Conservation (phyloP, 1,140 invertebrate genomes). For the Cherax quadricarinatus region DNA sequence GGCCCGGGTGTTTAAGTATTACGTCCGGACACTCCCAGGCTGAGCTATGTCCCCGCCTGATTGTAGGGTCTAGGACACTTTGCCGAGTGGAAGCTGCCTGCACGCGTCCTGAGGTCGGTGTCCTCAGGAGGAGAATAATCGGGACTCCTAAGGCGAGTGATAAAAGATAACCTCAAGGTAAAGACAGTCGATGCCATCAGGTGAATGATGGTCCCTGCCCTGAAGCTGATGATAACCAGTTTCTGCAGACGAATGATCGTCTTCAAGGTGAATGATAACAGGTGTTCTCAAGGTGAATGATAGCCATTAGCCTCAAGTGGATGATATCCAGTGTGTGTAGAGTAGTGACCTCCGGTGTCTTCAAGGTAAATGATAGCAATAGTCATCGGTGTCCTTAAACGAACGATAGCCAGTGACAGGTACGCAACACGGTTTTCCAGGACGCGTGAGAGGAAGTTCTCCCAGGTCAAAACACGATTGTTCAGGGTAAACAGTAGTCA, state of each 20-base stretch:
- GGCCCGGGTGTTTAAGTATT: constrained; percentile 14
- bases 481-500: background rate
- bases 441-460: no score
- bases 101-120: background rate
- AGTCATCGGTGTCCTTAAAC: background rate
- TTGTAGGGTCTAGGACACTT: background rate
- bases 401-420: background rate
- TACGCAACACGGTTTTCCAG: no score
- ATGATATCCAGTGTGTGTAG: background rate
- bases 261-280: background rate
- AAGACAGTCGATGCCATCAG: background rate
- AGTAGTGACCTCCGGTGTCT: background rate
- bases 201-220: background rate
- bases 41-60: background rate
- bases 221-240: background rate
- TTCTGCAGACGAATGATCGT: background rate
- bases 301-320: background rate
- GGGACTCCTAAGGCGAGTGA: background rate
- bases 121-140: background rate
- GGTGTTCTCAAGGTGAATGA: background rate
- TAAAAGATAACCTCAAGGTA: background rate
- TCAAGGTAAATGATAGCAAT: background rate
- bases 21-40: background rate
- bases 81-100: background rate
- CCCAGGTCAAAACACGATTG: background rate